Evolutionary conservation across 2,113 vertebrate species (phyloP), one percentile per base, ranked within the genome.

Genomic region (Laticauda colubrina): DNA sequence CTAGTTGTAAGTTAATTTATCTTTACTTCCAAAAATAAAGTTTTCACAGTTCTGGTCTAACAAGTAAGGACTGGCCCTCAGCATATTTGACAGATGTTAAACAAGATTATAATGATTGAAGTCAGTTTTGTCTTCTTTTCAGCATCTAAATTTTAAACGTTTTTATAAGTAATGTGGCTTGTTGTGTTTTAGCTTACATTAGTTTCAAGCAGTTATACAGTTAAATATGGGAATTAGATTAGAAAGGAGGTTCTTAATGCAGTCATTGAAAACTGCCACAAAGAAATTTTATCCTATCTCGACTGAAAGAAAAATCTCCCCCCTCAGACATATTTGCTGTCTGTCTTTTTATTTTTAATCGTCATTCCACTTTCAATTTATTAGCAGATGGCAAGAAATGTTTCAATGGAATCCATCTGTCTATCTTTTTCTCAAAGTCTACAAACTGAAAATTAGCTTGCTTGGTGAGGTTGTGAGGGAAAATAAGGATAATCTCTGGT

Each of bases 331-430:
- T 81, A 18, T 81, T 81, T 57, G 34, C 75, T 90, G 90, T 64
- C 92, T 93, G 81, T 86, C 48, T 87, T 90, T 91, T 75, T 48
- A 26, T 89, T 90, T 87, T n/a, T 64, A 90, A 86, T 87, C 92
- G 43, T 45, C 92, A 87, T 93, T 93, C 56, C 81, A 64, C 92
- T 86, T 87, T 86, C 92, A 93, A 56, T 85, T 93, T 93, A 90
- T 86, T 56, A 93, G 89, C 92, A 93, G 92, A 93, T 93, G 92
- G 92, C 81, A 93, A 90, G 81, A 90, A 90, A 86, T 64, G 48
- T 93, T 93, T 93, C 81, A 90, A 29, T n/a, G 18, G 81, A 87
- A 89, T 34, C 92, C 92, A 93, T 93, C 92, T 93, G 92, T 89
- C 81, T 93, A 93, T 93, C 48, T 48, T 6, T 90, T 90, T 90